Evolutionary conservation across 2,888 invertebrate genomes (phyloP).

Genomic region (Torymus aiolomorphi): DNA sequence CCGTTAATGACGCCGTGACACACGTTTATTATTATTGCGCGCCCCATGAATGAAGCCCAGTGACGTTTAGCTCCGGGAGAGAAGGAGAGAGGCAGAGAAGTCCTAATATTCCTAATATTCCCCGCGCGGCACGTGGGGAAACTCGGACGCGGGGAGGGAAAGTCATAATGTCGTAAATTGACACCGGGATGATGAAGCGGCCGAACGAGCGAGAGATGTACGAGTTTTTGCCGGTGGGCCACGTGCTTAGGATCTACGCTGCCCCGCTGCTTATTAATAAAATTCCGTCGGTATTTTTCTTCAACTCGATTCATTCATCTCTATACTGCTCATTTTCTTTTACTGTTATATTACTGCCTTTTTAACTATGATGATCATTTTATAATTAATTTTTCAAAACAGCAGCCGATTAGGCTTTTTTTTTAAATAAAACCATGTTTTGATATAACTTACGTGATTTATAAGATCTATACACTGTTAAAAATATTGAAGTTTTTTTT

Average conservation of each 20-base stretch:
- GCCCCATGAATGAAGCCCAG: conserved; percentile 54
- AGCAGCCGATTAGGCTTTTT: too few relatives aligned
- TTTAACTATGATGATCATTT: background rate
- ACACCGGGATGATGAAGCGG: conserved; percentile 55
- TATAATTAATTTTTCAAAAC: too few relatives aligned
- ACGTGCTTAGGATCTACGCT: background rate
- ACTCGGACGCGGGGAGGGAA: conserved; percentile 15
- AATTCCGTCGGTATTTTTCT: conserved; percentile 35
- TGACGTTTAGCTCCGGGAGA: conserved; percentile 58
- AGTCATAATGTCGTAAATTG: conserved; percentile 56
- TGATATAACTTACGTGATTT: too few relatives aligned
- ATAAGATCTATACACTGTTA: too few relatives aligned
- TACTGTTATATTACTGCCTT: background rate
- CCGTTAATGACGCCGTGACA: conserved; percentile 59
- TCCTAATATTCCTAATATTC: conserved; percentile 59
- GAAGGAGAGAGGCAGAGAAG: conserved; percentile 19
- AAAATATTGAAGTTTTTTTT: too few relatives aligned
- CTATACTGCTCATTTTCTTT: conserved; percentile 1
- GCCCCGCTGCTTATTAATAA: conserved; percentile 38
- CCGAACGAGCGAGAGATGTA: conserved; percentile 28
- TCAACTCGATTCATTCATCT: conserved; percentile 1
- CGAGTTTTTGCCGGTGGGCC: conserved; percentile 9
- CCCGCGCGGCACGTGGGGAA: conserved; percentile 32
- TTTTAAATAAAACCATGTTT: too few relatives aligned
- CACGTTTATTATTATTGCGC: conserved; percentile 62